Percentiles rank a stretch among this genome's conserved stretches.
These are phyloP conservation scores for Philereme transversata DNA, from an alignment of 2,888 invertebrate species.

Conservation along the genomic window DNA sequence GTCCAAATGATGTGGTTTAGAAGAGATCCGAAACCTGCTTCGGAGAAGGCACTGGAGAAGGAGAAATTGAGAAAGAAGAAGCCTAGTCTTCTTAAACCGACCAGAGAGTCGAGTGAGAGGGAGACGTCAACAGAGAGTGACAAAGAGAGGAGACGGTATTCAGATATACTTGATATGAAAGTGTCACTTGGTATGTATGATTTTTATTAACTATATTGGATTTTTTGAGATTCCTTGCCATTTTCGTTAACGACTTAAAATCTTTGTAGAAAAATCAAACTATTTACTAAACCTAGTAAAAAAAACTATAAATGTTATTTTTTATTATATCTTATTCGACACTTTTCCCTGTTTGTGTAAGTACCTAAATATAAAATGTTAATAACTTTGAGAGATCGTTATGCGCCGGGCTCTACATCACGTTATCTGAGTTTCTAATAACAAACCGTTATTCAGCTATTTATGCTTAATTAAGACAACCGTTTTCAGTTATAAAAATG, in stretches of 20 bases:
- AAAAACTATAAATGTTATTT: too few species aligned
- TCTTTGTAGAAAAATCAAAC: too few species aligned
- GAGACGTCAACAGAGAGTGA: conserved; percentile 78
- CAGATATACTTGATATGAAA: conserved; percentile 75
- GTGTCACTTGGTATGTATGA: conserved; percentile 69
- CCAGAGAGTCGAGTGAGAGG: conserved; percentile 75
- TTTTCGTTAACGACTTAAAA: conserved; percentile 18
- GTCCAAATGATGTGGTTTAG: conserved; percentile 79
- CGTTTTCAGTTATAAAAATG: too few species aligned
- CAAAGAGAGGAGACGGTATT: conserved; percentile 73
- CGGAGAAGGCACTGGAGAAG: conserved; percentile 64
- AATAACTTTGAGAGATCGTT: too few species aligned
- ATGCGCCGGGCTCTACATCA: too few species aligned
- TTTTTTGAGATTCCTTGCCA: conserved; percentile 47
- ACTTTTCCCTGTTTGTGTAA: too few species aligned
- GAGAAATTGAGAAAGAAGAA: conserved; percentile 70
- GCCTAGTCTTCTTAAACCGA: conserved; percentile 65
- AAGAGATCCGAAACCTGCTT: conserved; percentile 69
- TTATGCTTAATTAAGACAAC: too few species aligned
- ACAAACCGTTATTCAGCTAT: too few species aligned
- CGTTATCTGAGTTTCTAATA: too few species aligned
- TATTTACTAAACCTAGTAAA: too few species aligned
- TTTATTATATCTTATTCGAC: too few species aligned
- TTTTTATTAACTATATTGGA: conserved; percentile 22
- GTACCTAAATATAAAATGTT: too few species aligned